Base-by-base conservation (phyloP, 2,797 vertebrate species). In the Falco concolor region DNA sequence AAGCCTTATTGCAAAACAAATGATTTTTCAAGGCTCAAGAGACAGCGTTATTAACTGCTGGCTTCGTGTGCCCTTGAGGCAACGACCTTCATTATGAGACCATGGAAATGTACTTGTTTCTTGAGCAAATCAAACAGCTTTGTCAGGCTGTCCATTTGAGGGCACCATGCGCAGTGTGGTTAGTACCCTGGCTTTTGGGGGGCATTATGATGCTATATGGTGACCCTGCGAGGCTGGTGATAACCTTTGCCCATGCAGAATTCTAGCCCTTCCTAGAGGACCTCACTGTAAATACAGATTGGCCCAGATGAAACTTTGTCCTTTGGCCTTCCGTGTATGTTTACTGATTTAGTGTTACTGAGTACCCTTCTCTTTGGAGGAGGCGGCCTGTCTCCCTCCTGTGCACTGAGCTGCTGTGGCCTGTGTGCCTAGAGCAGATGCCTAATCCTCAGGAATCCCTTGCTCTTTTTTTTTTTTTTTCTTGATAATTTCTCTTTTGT, bases 11-110 rank as follows among this genome's bases (percentile, higher is more conserved):
- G 68, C 74, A 88, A 93, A 89, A 38, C 56, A 63, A 64, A 44
- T 67, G 14, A 49, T 70, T 93, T 93, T 77, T 61, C 82, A 90
- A 90, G 94, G 91, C 86, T 88, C 5, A 8, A 81, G 90, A 54
- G 74, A 24, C 72, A 64, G 81, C 3, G 0, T 70, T 90, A 38
- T 64, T 93, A 93, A 79, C 76, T 44, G 63, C 89, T 73, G 76
- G 36, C 79, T 95, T 90, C 42, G 9, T 0, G 30, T 96, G 94
- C 81, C 92, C 92, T 97, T 96, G 69, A 95, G 86, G 93, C 67
- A 30, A 30, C 1, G 15, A 69, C 94, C 84, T 90, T 82, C 6
- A 0, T 47, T 64, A 4, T 20, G 88, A 95, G 86, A 75, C 74
- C 90, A 72, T 85, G 93, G 96, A 96, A 94, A 95, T 36, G 56